Percentiles rank a stretch among this genome's conserved stretches.
Conservation (phyloP, 2,888 invertebrate species). For the Rotaria magnacalcarata region DNA sequence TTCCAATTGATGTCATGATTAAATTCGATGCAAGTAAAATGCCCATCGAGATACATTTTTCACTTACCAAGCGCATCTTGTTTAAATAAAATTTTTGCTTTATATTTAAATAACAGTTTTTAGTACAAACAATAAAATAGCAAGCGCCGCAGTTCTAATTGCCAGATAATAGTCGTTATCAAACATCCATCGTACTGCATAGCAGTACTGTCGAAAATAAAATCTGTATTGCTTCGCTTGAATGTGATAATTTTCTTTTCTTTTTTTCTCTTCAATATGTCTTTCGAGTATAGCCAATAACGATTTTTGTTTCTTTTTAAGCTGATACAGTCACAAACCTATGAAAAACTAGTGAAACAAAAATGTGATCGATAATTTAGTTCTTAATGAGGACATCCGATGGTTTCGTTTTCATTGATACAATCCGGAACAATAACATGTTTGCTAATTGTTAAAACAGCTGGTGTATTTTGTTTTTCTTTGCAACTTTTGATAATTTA, state of each 20-base stretch:
- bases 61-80: neutral
- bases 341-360: neutral
- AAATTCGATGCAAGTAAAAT: neutral
- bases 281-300: no score
- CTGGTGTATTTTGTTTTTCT: neutral
- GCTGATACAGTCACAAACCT: neutral
- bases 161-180: no score
- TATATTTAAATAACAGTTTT: neutral
- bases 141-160: no score
- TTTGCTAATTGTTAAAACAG: neutral
- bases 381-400: neutral
- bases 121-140: no score
- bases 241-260: no score
- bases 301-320: no score
- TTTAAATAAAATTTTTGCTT: neutral
- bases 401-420: neutral
- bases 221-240: no score
- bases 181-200: no score
- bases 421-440: neutral
- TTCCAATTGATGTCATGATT: neutral
- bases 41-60: neutral
- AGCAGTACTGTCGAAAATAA: no score
- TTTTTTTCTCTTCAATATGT: no score
- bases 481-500: no score
- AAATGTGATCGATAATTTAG: neutral